Base-by-base conservation (phyloP, 1,140 invertebrate species). In the Eueides isabella region DNA sequence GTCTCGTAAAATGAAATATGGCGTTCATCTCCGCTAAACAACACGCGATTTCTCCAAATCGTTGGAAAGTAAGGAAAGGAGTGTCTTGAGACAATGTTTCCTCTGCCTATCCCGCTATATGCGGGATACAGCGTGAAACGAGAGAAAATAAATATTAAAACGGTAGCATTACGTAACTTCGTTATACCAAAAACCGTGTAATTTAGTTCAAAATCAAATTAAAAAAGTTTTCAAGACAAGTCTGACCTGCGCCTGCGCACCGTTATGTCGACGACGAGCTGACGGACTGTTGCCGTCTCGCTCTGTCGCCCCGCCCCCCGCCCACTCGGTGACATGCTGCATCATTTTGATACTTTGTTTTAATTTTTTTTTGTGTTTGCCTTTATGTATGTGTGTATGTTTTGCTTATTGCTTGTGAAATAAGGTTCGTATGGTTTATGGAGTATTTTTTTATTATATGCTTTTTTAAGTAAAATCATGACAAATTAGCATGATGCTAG, bases 201-300 rank as follows among this genome's bases (percentile, higher is more conserved):
- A 69, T 61, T 55, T 68, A 16, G 67, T 69, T 69, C 67, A 31
- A 69, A 69, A 69, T 69, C 67, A 31, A 69, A 69, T 69, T 69
- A 69, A 55, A 70, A 70, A 70, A 63, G 33, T 80, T 79, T 84
- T 74, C 72, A 79, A 83, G 84, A 81, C 79, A 72, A 61, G 30
- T 55, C 70, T 78, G 74, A 74, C 64, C 72, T 62, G 80, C 83
- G 84, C 81, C 29, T 64, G 85, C 86, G 84, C 81, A 86, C 83
- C 87, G 87, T 87, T 86, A 86, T 69, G n/a, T 65, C 69, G 28
- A 38, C 26, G 75, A 65, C 61, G 75, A 23, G 75, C 67, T 67
- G 62, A 38, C 28, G 35, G 33, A 41, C 35, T 55, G 67, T 73
- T 64, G n/a, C 74, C 65, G 66, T 82, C 79, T 67, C 79, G n/a